Evolutionary conservation across 2,797 vertebrate species (phyloP).

Genomic region (Meda fulgida): DNA sequence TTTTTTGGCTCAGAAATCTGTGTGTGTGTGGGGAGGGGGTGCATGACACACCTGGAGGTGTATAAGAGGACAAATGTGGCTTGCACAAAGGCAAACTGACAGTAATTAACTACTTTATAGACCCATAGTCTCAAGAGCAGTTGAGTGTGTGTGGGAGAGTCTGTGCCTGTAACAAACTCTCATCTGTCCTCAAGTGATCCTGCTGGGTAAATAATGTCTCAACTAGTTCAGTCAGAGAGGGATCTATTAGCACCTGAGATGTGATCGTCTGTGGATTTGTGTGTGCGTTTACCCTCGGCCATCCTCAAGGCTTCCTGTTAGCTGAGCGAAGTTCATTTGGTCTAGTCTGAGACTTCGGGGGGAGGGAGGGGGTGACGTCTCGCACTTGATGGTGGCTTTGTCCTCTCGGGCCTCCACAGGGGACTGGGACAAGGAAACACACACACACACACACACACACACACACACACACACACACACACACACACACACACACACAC

Average conservation of each 20-base stretch:
- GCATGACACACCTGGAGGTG: not conserved
- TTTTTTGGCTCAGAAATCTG: not conserved
- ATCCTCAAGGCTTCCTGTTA: slow-evolving; percentile 91
- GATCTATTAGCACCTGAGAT: slow-evolving; percentile 23
- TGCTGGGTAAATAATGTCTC: slow-evolving; percentile 27
- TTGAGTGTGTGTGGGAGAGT: slow-evolving; percentile 23
- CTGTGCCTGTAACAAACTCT: slow-evolving; percentile 22
- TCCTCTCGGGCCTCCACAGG: slow-evolving; percentile 92
- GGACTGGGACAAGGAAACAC: slow-evolving; percentile 78
- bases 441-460: not conserved
- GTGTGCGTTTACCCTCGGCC: slow-evolving; percentile 82
- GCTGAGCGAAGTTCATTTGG: slow-evolving; percentile 87
- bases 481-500: too few relatives aligned
- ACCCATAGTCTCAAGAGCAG: slow-evolving; percentile 23
- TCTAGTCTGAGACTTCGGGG: slow-evolving; percentile 90
- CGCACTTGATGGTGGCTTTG: slow-evolving; percentile 97
- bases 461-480: not conserved
- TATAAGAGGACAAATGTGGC: slow-evolving; percentile 20
- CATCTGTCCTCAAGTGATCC: slow-evolving; percentile 19
- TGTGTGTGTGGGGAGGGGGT: not conserved
- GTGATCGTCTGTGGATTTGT: slow-evolving; percentile 8
- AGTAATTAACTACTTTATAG: slow-evolving; percentile 38
- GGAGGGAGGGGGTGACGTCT: slow-evolving; percentile 94
- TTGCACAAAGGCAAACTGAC: slow-evolving; percentile 21
- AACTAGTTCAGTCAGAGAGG: slow-evolving; percentile 24